Conservation (phyloP, 1,140 invertebrate genomes). For the Aphelenchoides besseyi region DNA sequence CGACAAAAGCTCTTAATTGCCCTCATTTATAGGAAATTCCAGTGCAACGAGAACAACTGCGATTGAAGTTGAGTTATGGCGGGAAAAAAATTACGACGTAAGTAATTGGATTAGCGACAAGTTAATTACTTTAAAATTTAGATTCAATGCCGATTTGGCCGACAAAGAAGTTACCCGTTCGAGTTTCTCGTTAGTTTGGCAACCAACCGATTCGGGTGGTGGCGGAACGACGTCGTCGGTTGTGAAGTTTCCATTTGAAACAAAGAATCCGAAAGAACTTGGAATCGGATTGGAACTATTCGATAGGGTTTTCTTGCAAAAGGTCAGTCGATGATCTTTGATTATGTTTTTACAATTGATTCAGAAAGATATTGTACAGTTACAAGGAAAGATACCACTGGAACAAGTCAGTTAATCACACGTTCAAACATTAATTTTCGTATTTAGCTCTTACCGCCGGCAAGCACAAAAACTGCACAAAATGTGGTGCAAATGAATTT, state of each 20-base stretch:
- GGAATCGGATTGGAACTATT: constrained; percentile 42
- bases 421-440: constrained; percentile 18
- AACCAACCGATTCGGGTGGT: constrained; percentile 50
- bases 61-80: constrained; percentile 53
- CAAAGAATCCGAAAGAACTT: constrained; percentile 44
- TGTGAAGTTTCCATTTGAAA: constrained; percentile 62
- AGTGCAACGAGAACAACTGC: constrained; percentile 58
- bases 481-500: constrained; percentile 40
- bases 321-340: too few species aligned
- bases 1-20: background rate
- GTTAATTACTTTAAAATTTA: constrained; percentile 21
- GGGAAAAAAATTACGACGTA: constrained; percentile 35
- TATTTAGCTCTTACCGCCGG: constrained; percentile 37
- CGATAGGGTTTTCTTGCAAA: constrained; percentile 46
- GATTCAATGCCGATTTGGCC: constrained; percentile 59
- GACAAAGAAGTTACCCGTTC: constrained; percentile 62
- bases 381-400: constrained; percentile 32
- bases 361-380: constrained; percentile 34
- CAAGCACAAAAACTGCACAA: constrained; percentile 37
- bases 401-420: constrained; percentile 33
- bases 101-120: background rate
- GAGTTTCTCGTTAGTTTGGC: constrained; percentile 60
- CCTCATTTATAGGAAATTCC: constrained; percentile 41
- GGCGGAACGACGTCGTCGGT: constrained; percentile 44
- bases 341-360: too few species aligned